Conservation (phyloP, 2,113 vertebrate genomes). For the Orcinus orca region DNA sequence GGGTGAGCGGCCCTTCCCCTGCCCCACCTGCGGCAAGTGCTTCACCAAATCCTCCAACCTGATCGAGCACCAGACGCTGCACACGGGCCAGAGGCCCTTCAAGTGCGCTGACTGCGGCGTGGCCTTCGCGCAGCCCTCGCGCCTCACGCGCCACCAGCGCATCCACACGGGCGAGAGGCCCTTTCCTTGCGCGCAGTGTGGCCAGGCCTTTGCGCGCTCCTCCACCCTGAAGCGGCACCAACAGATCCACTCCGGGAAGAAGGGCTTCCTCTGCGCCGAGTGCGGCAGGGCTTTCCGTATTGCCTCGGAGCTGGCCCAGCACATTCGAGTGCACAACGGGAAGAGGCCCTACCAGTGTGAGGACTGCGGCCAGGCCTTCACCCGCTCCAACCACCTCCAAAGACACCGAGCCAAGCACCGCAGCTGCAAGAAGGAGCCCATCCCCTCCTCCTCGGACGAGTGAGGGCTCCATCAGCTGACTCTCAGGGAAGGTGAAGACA, state of each 20-base stretch:
- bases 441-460: background rate
- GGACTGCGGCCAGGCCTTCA: conserved; percentile 54
- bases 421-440: background rate
- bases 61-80: conserved; percentile 61
- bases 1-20: conserved; percentile 40
- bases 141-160: conserved; percentile 45
- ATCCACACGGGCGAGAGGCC: conserved; percentile 47
- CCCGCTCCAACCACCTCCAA: conserved; percentile 50
- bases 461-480: background rate
- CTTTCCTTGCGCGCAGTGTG: conserved; percentile 9
- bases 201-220: conserved; percentile 41
- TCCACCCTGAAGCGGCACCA: conserved; percentile 55
- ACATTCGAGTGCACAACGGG: conserved; percentile 32
- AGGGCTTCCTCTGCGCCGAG: conserved; percentile 43
- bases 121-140: conserved; percentile 57
- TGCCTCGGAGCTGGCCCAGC: conserved; percentile 21
- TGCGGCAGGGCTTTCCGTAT: conserved; percentile 47
- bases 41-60: conserved; percentile 61
- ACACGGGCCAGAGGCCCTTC: conserved; percentile 60
- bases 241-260: conserved; percentile 21
- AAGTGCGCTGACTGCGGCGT: conserved; percentile 58
- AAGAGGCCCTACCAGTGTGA: conserved; percentile 54
- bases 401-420: conserved; percentile 23
- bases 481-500: conserved; percentile 58
- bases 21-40: conserved; percentile 52